Percentiles rank a stretch among this genome's conserved stretches.
Evolutionary conservation across 2,888 invertebrate genomes (phyloP).

Genomic region (Philonicus albiceps): DNA sequence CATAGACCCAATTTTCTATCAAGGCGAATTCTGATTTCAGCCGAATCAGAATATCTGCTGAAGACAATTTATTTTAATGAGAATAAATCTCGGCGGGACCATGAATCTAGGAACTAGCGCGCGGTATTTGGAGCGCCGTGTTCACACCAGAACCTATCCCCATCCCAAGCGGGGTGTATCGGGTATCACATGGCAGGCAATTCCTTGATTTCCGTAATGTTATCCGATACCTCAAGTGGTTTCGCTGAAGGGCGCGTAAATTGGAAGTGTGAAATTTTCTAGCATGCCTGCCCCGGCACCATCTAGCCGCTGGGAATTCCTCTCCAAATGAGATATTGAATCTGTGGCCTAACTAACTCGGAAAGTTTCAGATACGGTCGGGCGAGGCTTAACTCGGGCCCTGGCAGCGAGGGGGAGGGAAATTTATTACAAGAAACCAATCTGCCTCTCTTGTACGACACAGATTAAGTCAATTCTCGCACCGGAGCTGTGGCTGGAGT

Average conservation of each 20-base stretch:
- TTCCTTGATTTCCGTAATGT: conserved; percentile 21
- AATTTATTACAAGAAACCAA: conserved; percentile 22
- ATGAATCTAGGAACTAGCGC: neutral
- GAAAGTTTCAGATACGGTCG: conserved; percentile 30
- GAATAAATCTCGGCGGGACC: conserved; percentile 24
- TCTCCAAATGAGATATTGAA: conserved; percentile 32
- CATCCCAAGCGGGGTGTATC: neutral
- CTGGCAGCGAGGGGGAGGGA: neutral
- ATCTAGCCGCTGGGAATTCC: conserved; percentile 13
- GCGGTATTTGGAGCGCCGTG: neutral
- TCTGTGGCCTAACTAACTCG: conserved; percentile 29
- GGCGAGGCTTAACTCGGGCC: neutral
- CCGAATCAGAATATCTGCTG: conserved; percentile 13
- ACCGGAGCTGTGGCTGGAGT: neutral
- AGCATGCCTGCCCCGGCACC: neutral
- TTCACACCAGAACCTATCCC: neutral
- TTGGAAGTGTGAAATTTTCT: conserved; percentile 18
- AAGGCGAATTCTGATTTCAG: conserved; percentile 13
- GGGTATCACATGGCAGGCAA: conserved; percentile 4
- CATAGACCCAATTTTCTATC: conserved; percentile 22
- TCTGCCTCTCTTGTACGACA: conserved; percentile 12
- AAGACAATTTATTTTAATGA: conserved; percentile 37
- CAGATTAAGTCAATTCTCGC: conserved; percentile 26
- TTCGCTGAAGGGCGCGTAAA: conserved; percentile 13
- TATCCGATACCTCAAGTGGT: conserved; percentile 15